Evolutionary conservation across 1,140 invertebrate species (phyloP).

Genomic region (Drosophila bipectinata): DNA sequence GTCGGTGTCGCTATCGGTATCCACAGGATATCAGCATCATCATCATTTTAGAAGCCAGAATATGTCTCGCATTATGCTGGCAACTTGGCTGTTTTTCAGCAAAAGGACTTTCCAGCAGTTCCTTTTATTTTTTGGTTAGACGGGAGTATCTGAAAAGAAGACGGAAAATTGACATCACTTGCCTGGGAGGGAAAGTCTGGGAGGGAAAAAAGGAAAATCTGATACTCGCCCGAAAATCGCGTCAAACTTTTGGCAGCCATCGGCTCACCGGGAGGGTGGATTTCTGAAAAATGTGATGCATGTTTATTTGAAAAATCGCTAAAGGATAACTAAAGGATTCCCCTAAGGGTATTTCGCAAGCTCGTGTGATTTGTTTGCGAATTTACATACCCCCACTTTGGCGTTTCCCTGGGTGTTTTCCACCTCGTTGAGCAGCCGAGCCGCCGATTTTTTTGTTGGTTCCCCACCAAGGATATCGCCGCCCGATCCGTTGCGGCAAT

Average conservation of each 20-base stretch:
- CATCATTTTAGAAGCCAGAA: constrained; percentile 35
- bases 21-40: constrained; percentile 51
- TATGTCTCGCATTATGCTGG: neutral
- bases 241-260: constrained; percentile 61
- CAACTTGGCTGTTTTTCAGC: neutral
- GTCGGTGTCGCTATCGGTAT: constrained; percentile 37
- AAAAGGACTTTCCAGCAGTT: neutral
- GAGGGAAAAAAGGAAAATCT: constrained; percentile 39
- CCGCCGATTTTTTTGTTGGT: no score
- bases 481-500: constrained; percentile 57
- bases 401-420: constrained; percentile 67
- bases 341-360: constrained; percentile 74
- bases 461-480: constrained; percentile 4
- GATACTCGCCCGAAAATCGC: constrained; percentile 46
- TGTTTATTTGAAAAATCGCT: constrained; percentile 82
- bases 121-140: neutral
- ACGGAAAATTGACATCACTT: constrained; percentile 5
- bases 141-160: neutral
- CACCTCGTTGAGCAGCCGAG: constrained; percentile 66
- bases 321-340: constrained; percentile 80
- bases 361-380: constrained; percentile 77
- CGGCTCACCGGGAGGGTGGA: constrained; percentile 33
- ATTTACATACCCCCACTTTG: constrained; percentile 65
- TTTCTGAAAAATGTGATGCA: constrained; percentile 58
- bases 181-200: neutral